Percentiles rank a stretch among this genome's conserved stretches.
phyloP scores from a whole-genome alignment of 2,113 vertebrate genomes.

The Pavo muticus region DNA sequence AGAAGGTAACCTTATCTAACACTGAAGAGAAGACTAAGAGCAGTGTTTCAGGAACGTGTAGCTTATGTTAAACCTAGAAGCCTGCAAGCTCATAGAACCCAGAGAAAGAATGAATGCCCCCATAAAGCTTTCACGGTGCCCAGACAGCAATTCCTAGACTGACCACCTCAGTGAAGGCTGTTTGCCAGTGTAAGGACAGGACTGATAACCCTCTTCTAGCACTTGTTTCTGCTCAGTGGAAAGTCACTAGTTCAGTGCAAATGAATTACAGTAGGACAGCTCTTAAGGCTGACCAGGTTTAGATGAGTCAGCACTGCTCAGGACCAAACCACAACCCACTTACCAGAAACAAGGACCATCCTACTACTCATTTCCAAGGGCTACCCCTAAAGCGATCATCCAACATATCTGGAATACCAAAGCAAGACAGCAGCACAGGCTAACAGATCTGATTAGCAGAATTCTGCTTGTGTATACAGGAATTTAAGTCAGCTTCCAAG shows the following conservation, averaged over 20 bases:
- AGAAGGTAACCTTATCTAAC: not conserved
- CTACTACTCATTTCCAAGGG: not conserved
- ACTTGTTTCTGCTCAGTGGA: not conserved
- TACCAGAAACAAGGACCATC: not conserved
- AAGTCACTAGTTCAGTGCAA: not conserved
- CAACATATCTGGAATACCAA: constrained; percentile 23
- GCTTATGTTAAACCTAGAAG: not conserved
- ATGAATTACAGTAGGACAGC: not conserved
- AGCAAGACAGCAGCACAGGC: constrained; percentile 31
- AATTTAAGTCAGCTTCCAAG: constrained; percentile 29
- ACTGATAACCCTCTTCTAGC: not conserved
- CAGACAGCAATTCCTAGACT: not conserved
- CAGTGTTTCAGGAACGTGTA: not conserved
- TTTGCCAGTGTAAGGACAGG: not conserved
- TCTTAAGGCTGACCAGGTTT: not conserved
- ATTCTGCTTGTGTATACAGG: not conserved
- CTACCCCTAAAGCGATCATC: not conserved
- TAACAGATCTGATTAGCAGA: constrained; percentile 41
- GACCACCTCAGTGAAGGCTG: not conserved
- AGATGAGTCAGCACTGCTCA: not conserved
- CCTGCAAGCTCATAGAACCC: not conserved
- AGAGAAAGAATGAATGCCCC: not conserved
- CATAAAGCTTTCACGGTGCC: not conserved
- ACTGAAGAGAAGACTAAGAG: not conserved
- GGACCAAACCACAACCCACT: not conserved